A percentile compares a stretch with the other conserved stretches of the same genome.
These are phyloP conservation scores for Triplophysa tibetana DNA, from an alignment of 2,113 vertebrate species.

Conservation along the genomic window DNA sequence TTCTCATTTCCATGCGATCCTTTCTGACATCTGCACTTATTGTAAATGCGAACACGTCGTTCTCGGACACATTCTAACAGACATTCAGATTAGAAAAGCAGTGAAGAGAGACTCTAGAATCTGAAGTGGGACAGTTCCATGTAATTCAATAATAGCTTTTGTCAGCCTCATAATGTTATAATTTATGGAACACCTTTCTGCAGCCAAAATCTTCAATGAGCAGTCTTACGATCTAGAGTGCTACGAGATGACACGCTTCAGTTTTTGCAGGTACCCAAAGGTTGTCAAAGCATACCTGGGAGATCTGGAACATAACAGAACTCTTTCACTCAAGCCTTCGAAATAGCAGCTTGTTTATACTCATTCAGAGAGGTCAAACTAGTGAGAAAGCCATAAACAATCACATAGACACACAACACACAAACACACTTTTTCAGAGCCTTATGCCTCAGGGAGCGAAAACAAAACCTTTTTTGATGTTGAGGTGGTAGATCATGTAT, in stretches of 20 bases:
- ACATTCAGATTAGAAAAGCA: constrained; percentile 1
- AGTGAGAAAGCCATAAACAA: background rate
- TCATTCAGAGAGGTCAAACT: background rate
- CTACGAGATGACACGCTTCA: background rate
- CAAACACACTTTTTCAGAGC: constrained; percentile 1
- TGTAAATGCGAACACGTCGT: background rate
- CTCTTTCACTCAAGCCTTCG: background rate
- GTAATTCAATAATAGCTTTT: background rate
- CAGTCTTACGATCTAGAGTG: background rate
- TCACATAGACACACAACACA: background rate
- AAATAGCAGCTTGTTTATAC: constrained; percentile 18
- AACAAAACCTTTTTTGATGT: background rate
- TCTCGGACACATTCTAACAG: background rate
- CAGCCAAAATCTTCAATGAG: background rate
- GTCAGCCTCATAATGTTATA: constrained; percentile 11
- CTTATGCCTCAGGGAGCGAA: background rate
- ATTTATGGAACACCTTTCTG: constrained; percentile 15
- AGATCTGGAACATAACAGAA: constrained; percentile 10
- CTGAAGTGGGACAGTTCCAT: background rate
- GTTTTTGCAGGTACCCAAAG: background rate
- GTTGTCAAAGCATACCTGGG: constrained; percentile 2
- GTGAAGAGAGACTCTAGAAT: background rate
- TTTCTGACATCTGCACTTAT: background rate
- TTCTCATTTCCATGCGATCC: background rate
- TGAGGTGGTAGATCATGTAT: background rate